phyloP scores from a whole-genome alignment of 2,888 invertebrate genomes.

The Drosophila infuscata region DNA sequence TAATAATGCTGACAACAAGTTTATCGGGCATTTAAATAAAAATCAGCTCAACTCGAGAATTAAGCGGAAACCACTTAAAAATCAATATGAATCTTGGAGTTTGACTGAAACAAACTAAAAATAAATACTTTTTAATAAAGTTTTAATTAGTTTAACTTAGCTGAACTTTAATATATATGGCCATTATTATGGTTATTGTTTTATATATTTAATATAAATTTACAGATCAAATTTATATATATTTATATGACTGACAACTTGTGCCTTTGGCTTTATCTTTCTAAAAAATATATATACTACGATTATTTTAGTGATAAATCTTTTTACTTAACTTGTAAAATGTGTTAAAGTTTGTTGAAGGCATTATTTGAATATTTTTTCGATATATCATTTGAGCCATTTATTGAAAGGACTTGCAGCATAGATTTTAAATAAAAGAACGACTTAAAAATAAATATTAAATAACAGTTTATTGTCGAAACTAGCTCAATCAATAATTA shows the following conservation, averaged over 20 bases:
- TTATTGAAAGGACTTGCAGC: background rate
- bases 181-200: too few species aligned
- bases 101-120: background rate
- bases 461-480: background rate
- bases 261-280: background rate
- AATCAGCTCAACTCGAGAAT: background rate
- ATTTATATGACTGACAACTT: background rate
- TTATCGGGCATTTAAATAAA: background rate
- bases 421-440: background rate
- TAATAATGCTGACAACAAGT: background rate
- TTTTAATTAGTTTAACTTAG: too few species aligned
- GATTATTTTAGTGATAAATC: background rate
- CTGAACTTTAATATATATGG: too few species aligned
- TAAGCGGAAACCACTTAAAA: background rate
- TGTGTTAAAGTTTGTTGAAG: too few species aligned
- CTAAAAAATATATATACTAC: background rate
- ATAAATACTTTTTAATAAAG: background rate
- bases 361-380: too few species aligned
- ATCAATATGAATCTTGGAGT: background rate
- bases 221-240: background rate
- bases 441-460: fast-evolving
- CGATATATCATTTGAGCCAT: too few species aligned
- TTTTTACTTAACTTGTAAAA: too few species aligned
- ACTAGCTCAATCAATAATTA: background rate
- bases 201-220: background rate